Evolutionary conservation across 2,797 vertebrate species (phyloP).

Genomic region (Lagocephalus sceleratus): DNA sequence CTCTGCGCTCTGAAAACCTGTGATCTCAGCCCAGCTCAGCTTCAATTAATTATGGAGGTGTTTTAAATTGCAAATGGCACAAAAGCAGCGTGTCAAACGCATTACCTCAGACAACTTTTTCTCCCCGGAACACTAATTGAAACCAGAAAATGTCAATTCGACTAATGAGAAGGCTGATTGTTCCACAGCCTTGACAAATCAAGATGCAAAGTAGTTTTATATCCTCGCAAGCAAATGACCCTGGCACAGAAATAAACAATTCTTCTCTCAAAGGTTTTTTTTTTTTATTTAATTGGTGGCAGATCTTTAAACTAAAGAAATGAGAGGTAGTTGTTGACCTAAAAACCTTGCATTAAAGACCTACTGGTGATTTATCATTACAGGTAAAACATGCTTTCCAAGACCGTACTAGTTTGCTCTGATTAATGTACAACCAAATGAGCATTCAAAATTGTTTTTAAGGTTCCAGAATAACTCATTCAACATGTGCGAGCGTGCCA

Average conservation of each 20-base stretch:
- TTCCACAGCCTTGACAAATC: slow-evolving; percentile 43
- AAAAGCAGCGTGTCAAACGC: slow-evolving; percentile 51
- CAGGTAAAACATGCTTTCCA: slow-evolving; percentile 6
- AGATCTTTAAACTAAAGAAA: slow-evolving; percentile 30
- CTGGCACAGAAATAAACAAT: slow-evolving; percentile 50
- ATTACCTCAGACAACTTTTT: slow-evolving; percentile 54
- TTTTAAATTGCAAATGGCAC: slow-evolving; percentile 57
- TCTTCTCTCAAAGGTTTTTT: slow-evolving; percentile 32
- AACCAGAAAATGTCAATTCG: slow-evolving; percentile 63
- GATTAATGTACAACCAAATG: slow-evolving; percentile 43
- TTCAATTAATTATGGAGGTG: slow-evolving; percentile 56
- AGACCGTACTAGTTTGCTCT: slow-evolving; percentile 5
- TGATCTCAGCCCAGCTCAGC: slow-evolving; percentile 31
- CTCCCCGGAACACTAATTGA: slow-evolving; percentile 52
- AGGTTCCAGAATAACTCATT: slow-evolving; percentile 46
- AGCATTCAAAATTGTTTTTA: slow-evolving; percentile 54
- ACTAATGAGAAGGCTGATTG: slow-evolving; percentile 62
- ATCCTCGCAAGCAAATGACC: slow-evolving; percentile 39
- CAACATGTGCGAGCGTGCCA: slow-evolving; percentile 30
- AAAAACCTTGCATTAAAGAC: slow-evolving; percentile 22
- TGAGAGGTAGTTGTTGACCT: slow-evolving; percentile 16
- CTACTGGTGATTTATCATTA: background rate
- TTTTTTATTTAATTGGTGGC: slow-evolving; percentile 33
- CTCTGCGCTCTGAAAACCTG: slow-evolving; percentile 28
- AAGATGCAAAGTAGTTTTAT: slow-evolving; percentile 42